A percentile compares a stretch with the other conserved stretches of the same genome.
phyloP scores from a whole-genome alignment of 2,888 invertebrate genomes.

The Tetropium fuscum region DNA sequence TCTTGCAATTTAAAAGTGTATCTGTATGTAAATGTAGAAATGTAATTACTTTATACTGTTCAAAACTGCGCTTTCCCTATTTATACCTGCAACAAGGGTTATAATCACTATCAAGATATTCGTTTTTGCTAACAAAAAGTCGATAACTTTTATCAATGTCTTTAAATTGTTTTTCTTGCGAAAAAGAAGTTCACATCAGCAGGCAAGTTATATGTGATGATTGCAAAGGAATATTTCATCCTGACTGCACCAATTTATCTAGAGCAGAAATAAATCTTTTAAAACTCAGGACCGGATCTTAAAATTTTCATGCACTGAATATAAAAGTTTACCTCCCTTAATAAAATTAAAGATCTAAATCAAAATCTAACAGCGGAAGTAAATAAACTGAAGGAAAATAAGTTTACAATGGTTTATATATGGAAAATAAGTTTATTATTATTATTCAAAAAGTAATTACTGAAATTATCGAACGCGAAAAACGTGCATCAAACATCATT shows the following conservation, averaged over 20 bases:
- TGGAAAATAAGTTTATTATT: too few species aligned
- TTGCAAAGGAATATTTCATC: background rate
- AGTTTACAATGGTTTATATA: background rate
- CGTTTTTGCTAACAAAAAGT: too few species aligned
- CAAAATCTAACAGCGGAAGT: background rate
- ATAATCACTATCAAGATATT: too few species aligned
- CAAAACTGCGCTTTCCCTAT: too few species aligned
- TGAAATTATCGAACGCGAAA: constrained; percentile 1
- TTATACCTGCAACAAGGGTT: too few species aligned
- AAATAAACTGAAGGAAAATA: background rate
- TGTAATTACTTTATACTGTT: too few species aligned
- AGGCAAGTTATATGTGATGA: background rate
- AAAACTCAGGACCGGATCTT: background rate
- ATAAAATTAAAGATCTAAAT: background rate
- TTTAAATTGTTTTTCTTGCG: background rate
- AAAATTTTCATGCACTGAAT: background rate
- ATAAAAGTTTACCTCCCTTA: background rate
- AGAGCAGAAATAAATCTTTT: background rate
- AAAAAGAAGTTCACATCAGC: background rate
- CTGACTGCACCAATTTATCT: background rate
- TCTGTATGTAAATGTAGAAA: too few species aligned
- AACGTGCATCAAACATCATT: background rate
- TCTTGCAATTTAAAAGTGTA: too few species aligned
- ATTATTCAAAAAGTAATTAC: background rate
- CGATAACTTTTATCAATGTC: background rate